Conservation (phyloP, 2,797 vertebrate genomes). For the Pygocentrus nattereri region DNA sequence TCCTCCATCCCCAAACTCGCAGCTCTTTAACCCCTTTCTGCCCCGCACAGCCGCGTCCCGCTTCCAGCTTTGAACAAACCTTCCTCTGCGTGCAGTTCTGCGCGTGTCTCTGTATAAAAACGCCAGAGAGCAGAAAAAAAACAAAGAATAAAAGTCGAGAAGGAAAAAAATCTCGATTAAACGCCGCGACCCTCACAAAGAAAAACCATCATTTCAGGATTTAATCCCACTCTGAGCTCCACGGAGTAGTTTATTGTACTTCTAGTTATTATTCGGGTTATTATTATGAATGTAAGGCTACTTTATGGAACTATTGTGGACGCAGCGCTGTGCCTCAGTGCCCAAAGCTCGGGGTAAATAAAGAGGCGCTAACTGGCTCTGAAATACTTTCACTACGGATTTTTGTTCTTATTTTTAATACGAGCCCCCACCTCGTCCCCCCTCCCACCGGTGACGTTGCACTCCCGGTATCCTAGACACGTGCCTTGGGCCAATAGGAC, state of each 20-base stretch:
- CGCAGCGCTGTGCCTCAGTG: constrained; percentile 59
- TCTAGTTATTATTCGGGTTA: background rate
- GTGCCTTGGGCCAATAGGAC: constrained; percentile 90
- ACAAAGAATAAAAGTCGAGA: constrained; percentile 40
- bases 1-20: constrained; percentile 84
- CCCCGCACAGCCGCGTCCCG: constrained; percentile 43
- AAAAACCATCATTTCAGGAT: constrained; percentile 70
- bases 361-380: constrained; percentile 80
- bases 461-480: constrained; percentile 86
- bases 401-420: constrained; percentile 94
- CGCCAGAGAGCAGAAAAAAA: background rate
- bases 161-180: constrained; percentile 54
- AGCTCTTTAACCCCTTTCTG: constrained; percentile 61
- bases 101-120: too few species aligned
- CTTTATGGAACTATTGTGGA: constrained; percentile 7
- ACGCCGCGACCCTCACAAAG: constrained; percentile 68
- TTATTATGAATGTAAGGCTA: constrained; percentile 33
- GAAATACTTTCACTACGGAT: constrained; percentile 91
- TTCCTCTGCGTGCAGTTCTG: background rate
- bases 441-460: constrained; percentile 81
- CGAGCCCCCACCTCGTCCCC: constrained; percentile 62
- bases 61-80: constrained; percentile 48
- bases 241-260: background rate
- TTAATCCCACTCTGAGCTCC: constrained; percentile 61
- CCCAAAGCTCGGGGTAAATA: constrained; percentile 68